Evolutionary conservation across 2,888 invertebrate genomes (phyloP), one percentile per base, ranked within the genome.

Genomic region (Andrena dorsata): DNA sequence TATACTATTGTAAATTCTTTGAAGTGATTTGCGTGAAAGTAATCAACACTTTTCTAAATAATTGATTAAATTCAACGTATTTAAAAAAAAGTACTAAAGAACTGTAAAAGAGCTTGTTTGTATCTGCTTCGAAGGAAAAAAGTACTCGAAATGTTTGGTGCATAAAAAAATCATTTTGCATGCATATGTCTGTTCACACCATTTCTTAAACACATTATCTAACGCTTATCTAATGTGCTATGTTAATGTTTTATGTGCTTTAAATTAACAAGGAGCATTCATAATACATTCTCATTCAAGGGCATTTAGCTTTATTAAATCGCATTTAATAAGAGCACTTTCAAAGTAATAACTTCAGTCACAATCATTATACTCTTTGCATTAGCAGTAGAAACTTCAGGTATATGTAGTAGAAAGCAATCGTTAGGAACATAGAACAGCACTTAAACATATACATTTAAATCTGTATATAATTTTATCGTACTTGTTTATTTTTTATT

Each of bases 191-290:
- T 72, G 5, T 63, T 23, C 32, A 28, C 28, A 72, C 49, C 26
- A 53, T 64, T 28, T 49, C 64, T n/a, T 8, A 66, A 74, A 35
- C 16, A 47, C 61, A 53, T 70, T 69, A 41, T 47, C n/a, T 49
- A 23, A 64, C 32, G 64, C 53, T 61, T 77, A 10, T 20, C 10
- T 68, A 60, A 60, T 41, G 13, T 60, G 41, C 30, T 26, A 63
- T 30, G 16, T 47, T 61, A 51, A 81, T 47, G 64, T 75, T 85
- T 79, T 60, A 63, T 78, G 53, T 68, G 84, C 85, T 89, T 85
- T 23, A 74, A 32, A 61, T 75, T 88, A 82, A 88, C 66, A 68
- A 51, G 5, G 71, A 77, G 74, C 78, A 63, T 73, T 70, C 66
- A 32, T 71, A 28, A 51, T 64, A 35, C 32, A 63, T 71, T 63